A percentile compares a stretch with the other conserved stretches of the same genome.
Conservation (phyloP, 2,888 invertebrate species). For the Germaria angustata region DNA sequence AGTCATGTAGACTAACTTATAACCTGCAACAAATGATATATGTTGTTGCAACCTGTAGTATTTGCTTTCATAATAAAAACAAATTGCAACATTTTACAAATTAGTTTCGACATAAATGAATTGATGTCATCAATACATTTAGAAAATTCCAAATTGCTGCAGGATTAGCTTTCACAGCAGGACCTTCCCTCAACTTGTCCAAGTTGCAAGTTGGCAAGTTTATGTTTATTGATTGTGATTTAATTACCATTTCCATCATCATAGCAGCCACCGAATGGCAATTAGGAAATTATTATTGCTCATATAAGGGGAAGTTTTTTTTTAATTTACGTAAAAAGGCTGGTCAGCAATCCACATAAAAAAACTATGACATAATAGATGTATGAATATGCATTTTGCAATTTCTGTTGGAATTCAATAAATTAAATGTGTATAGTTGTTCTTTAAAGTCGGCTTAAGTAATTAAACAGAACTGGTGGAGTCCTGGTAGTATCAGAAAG, state of each 20-base stretch:
- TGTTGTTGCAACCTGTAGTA: neutral
- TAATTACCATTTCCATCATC: constrained; percentile 49
- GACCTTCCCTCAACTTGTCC: neutral
- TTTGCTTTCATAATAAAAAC: too few relatives aligned
- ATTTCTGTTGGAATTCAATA: too few relatives aligned
- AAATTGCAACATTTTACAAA: neutral
- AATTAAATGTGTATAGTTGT: too few relatives aligned
- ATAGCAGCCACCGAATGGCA: constrained; percentile 24
- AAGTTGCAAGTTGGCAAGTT: constrained; percentile 13
- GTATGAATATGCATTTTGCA: too few relatives aligned
- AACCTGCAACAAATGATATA: too few relatives aligned
- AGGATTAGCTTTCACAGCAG: constrained; percentile 18
- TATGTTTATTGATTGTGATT: constrained; percentile 61
- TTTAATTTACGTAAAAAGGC: neutral
- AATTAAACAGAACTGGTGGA: too few relatives aligned
- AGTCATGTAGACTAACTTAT: too few relatives aligned
- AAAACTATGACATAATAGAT: too few relatives aligned
- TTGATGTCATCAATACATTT: neutral
- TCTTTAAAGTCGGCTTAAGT: too few relatives aligned
- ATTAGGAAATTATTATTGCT: constrained; percentile 2
- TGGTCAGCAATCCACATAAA: neutral
- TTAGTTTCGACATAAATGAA: neutral
- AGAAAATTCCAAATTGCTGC: neutral
- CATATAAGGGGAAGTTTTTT: neutral
- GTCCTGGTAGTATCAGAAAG: too few relatives aligned